A percentile compares a stretch with the other conserved stretches of the same genome.
phyloP scores from a whole-genome alignment of 2,797 vertebrate genomes.

The Poliocrania exsul region DNA sequence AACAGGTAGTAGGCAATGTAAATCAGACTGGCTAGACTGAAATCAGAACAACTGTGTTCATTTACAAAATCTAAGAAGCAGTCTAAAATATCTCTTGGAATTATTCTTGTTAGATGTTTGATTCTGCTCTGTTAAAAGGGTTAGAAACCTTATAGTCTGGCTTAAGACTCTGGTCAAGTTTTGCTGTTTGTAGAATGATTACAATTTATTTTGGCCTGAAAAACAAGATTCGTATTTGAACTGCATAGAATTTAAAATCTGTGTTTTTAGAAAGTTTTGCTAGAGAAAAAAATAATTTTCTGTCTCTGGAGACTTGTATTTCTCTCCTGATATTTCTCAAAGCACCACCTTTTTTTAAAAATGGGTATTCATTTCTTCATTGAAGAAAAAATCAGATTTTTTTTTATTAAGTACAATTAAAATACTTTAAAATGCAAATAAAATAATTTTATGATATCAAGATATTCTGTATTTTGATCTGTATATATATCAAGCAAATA shows the following conservation, averaged over 20 bases:
- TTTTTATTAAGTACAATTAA: background rate
- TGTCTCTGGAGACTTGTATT: background rate
- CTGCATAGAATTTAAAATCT: background rate
- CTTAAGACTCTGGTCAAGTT: background rate
- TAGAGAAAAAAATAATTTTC: background rate
- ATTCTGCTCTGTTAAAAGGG: background rate
- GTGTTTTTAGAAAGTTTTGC: background rate
- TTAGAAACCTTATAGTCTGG: background rate
- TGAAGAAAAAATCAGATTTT: background rate
- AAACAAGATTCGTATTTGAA: background rate
- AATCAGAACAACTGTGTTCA: background rate
- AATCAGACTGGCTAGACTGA: background rate
- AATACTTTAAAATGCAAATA: background rate
- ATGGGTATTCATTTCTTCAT: background rate
- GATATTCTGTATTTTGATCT: background rate
- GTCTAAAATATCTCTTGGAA: background rate
- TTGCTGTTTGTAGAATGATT: background rate
- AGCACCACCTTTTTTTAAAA: background rate
- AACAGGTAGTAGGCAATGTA: background rate
- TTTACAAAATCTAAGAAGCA: background rate
- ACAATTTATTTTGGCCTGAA: background rate
- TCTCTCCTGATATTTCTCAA: background rate
- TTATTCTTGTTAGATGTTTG: background rate
- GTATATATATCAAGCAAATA: background rate
- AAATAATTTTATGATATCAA: background rate